Evolutionary conservation across 2,113 vertebrate genomes (phyloP).

Genomic region (Xerus inauris): DNA sequence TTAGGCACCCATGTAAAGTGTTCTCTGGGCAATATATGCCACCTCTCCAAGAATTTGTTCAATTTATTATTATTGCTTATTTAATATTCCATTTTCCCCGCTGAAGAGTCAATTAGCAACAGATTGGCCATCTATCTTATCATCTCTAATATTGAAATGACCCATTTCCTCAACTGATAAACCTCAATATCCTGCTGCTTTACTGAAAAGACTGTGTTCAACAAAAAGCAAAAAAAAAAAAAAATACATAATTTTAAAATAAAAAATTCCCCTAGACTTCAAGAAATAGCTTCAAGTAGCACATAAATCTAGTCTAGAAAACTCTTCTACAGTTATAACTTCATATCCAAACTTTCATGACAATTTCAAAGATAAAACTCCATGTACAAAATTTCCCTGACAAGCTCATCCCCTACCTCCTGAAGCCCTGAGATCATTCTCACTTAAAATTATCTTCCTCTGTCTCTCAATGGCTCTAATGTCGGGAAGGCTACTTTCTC

Average conservation of each 20-base stretch:
- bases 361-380: not conserved
- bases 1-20: not conserved
- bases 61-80: not conserved
- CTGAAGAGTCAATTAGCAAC: not conserved
- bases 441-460: not conserved
- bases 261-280: not conserved
- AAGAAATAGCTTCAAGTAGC: conserved; percentile 13
- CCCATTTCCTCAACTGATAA: not conserved
- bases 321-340: not conserved
- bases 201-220: not conserved
- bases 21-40: not conserved
- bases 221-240: not conserved
- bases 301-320: not conserved
- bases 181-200: not conserved
- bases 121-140: not conserved
- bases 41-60: not conserved
- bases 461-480: not conserved
- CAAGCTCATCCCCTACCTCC: not conserved
- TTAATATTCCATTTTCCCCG: not conserved
- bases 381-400: not conserved
- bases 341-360: not conserved
- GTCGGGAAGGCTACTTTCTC: not conserved
- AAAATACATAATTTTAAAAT: not conserved
- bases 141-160: not conserved
- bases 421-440: not conserved